Conservation (phyloP, 2,888 invertebrate species). For the Phlogophora meticulosa region DNA sequence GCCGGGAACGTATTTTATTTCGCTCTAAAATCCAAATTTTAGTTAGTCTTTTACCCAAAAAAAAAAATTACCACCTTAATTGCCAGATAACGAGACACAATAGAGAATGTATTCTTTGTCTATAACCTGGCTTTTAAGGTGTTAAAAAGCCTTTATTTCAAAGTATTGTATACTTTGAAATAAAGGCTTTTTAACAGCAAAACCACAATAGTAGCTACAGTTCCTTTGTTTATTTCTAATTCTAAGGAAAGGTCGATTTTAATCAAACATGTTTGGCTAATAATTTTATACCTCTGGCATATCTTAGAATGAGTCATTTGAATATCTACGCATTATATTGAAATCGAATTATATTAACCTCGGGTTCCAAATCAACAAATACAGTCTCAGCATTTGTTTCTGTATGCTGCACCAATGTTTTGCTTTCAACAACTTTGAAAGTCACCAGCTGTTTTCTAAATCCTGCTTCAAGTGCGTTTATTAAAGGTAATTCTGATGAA, state of each 20-base stretch:
- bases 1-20: conserved; percentile 95
- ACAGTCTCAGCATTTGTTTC: conserved; percentile 90
- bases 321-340: too few species aligned
- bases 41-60: neutral
- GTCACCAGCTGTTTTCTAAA: conserved; percentile 86
- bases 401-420: conserved; percentile 91
- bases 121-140: too few species aligned
- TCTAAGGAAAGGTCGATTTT: conserved; percentile 4
- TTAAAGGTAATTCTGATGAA: conserved; percentile 73
- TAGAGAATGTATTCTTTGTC: too few species aligned
- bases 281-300: neutral
- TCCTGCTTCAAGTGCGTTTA: conserved; percentile 78
- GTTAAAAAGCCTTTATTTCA: too few species aligned
- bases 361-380: conserved; percentile 90
- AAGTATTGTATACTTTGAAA: too few species aligned
- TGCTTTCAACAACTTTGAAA: conserved; percentile 90
- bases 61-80: too few species aligned
- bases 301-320: neutral
- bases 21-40: conserved; percentile 75
- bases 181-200: too few species aligned
- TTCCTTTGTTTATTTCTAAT: neutral
- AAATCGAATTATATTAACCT: conserved; percentile 73
- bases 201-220: neutral
- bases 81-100: too few species aligned
- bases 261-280: neutral